Conservation (phyloP, 2,888 invertebrate genomes). For the Apamea anceps region DNA sequence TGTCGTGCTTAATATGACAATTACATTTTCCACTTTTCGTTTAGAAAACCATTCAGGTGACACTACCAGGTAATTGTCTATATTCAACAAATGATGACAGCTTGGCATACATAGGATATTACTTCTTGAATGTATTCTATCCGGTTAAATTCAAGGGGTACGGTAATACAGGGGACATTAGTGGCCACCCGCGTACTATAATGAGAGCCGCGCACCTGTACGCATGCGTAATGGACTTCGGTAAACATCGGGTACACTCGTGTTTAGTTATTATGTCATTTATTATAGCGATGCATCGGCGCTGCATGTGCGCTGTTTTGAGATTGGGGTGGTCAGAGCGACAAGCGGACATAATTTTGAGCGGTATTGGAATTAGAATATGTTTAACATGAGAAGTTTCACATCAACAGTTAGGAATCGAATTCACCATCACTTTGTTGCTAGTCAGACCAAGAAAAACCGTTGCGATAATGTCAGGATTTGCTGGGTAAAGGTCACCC, state of each 20-base stretch:
- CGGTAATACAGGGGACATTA: slow-evolving; percentile 73
- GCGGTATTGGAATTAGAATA: not conserved
- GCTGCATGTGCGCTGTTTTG: not conserved
- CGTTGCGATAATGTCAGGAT: not conserved
- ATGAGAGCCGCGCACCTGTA: slow-evolving; percentile 70
- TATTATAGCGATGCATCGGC: slow-evolving; percentile 48
- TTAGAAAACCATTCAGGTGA: not conserved
- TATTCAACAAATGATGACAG: not conserved
- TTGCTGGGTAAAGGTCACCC: not conserved
- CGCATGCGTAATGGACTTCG: slow-evolving; percentile 67
- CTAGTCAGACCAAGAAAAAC: not conserved
- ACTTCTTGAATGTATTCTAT: slow-evolving; percentile 43
- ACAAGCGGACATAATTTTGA: not conserved
- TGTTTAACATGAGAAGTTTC: not conserved
- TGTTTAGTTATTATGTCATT: slow-evolving; percentile 68
- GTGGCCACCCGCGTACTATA: slow-evolving; percentile 78
- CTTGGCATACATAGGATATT: slow-evolving; percentile 9
- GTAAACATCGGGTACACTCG: slow-evolving; percentile 61
- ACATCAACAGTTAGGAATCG: not conserved
- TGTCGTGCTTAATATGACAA: not conserved
- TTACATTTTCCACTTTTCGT: not conserved
- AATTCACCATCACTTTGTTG: not conserved
- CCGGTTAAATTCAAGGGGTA: slow-evolving; percentile 67
- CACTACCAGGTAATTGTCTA: not conserved
- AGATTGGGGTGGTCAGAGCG: slow-evolving; percentile 1